These are phyloP conservation scores for Dioctria linearis DNA, from an alignment of 2,888 invertebrate species.

Conservation along the genomic window DNA sequence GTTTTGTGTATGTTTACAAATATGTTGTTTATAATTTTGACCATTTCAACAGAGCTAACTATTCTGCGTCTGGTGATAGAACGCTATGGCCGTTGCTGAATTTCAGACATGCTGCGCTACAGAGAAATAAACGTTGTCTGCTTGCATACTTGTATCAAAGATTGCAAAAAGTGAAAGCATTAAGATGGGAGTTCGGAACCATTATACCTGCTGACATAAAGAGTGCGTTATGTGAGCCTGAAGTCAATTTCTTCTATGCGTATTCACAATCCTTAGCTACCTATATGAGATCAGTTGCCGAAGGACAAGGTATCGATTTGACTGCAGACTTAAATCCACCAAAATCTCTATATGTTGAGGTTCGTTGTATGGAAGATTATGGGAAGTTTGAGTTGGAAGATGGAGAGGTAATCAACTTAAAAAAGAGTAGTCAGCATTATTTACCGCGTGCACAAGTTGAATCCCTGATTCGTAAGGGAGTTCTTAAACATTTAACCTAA, in stretches of 20 bases:
- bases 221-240: slow-evolving; percentile 83
- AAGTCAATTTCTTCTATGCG: slow-evolving; percentile 89
- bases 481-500: slow-evolving; percentile 80
- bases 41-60: slow-evolving; percentile 63
- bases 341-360: slow-evolving; percentile 93
- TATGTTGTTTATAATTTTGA: background rate
- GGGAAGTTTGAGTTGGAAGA: slow-evolving; percentile 95
- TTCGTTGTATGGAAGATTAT: slow-evolving; percentile 90
- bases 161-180: slow-evolving; percentile 83
- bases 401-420: slow-evolving; percentile 90
- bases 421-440: slow-evolving; percentile 92
- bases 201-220: slow-evolving; percentile 90
- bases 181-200: slow-evolving; percentile 97
- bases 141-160: slow-evolving; percentile 88
- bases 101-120: slow-evolving; percentile 87
- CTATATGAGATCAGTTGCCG: slow-evolving; percentile 92
- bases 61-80: slow-evolving; percentile 74
- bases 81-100: slow-evolving; percentile 83
- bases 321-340: slow-evolving; percentile 92
- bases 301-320: slow-evolving; percentile 86
- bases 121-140: slow-evolving; percentile 91
- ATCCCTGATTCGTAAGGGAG: slow-evolving; percentile 89
- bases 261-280: slow-evolving; percentile 89
- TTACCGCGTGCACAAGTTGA: slow-evolving; percentile 91
- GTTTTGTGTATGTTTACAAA: slow-evolving; percentile 63